Base-by-base conservation (phyloP, 2,888 invertebrate genomes). In the Galerucella nymphaeae region DNA sequence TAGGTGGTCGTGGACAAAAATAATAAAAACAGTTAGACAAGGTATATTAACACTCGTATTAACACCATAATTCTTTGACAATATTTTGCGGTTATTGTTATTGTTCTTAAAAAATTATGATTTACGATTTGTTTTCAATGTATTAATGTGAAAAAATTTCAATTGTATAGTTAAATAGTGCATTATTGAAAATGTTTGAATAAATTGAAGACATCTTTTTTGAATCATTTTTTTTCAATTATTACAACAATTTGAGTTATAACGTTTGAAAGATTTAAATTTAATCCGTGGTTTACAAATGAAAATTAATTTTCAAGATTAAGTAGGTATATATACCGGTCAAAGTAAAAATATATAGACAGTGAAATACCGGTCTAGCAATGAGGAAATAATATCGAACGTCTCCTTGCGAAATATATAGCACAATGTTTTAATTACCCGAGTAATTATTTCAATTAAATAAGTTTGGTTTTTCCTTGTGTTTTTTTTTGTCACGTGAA, bases 381-480 rank as follows among this genome's bases (percentile, higher is more conserved):
- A 50, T n/a, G 50, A 50, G 45, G 45, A 50, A 50, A 50, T 53
- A 53, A 16, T 16, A 48, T 48, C 18, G 18, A 53, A 53, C 16
- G 5, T 14, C 6, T n/a, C 50, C 14, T 50, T 50, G n/a, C 16
- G 8, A 6, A n/a, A n/a, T 45, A 45, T 13, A 16, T 45, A 13
- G 2, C 48, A 48, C 6, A 48, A 6, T 48, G n/a, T 48, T 48
- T n/a, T 45, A 45, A 45, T 45, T 45, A 14, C 8, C 13, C 45
- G 11, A 45, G 11, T 45, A 45, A 45, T 45, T 45, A 45, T 13
- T 13, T 45, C 14, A 5, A n/a, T n/a, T 50, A 16, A 50, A 50
- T 50, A 50, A 50, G 50, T 50, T 50, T 50, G n/a, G 50, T 50
- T 50, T 38, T 50, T 16, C 50, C 50, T 50, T 50, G 50, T 50